A percentile compares a stretch with the other conserved stretches of the same genome.
phyloP scores from a whole-genome alignment of 2,797 vertebrate species.

The Anomalospiza imberbis region DNA sequence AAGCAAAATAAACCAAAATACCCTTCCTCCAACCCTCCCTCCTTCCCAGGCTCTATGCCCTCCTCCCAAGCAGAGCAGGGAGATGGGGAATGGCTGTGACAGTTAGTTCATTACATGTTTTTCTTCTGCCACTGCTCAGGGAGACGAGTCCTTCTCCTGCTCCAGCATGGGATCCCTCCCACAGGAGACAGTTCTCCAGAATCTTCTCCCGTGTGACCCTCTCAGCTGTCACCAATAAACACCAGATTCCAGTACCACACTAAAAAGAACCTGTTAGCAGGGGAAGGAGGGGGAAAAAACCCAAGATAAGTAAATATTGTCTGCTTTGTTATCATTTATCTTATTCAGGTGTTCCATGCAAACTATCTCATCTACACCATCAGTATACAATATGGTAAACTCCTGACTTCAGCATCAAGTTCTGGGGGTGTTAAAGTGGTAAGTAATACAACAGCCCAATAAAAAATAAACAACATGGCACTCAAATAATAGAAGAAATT shows the following conservation, averaged over 20 bases:
- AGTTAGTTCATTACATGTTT: not conserved
- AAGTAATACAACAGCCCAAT: not conserved
- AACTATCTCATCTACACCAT: not conserved
- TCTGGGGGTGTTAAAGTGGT: not conserved
- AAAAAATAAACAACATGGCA: not conserved
- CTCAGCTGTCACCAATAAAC: not conserved
- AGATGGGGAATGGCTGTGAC: not conserved
- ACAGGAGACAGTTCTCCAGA: not conserved
- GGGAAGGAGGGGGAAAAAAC: not conserved
- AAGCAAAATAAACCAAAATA: not conserved
- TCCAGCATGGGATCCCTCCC: not conserved
- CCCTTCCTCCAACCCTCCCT: not conserved
- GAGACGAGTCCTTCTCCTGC: not conserved
- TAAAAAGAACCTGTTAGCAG: not conserved
- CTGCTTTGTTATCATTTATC: not conserved
- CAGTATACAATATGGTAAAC: not conserved
- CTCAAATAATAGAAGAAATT: not conserved
- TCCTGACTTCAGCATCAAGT: not conserved
- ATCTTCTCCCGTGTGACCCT: rapidly evolving
- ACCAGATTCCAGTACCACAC: not conserved
- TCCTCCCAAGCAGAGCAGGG: not conserved
- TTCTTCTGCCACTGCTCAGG: not conserved
- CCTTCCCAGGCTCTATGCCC: not conserved
- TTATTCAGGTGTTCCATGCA: not conserved
- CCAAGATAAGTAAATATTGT: not conserved